These are phyloP conservation scores for Atta colombica DNA, from an alignment of 1,140 invertebrate species.

Conservation along the genomic window DNA sequence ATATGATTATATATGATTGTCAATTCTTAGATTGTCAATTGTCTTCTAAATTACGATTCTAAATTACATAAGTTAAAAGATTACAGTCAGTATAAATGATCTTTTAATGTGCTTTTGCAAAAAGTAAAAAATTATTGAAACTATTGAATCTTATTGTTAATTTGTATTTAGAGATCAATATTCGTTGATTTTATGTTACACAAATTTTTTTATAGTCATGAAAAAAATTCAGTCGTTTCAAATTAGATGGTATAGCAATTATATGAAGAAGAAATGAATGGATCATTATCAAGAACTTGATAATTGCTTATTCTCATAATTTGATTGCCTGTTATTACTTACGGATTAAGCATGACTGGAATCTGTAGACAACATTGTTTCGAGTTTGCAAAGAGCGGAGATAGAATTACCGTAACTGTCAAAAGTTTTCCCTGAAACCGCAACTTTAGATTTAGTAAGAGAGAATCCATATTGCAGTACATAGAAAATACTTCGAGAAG, in stretches of 20 bases:
- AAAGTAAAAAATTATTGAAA: no score
- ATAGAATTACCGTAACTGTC: conserved; percentile 49
- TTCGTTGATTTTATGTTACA: no score
- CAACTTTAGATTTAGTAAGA: conserved; percentile 22
- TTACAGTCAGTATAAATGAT: no score
- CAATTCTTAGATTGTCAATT: no score
- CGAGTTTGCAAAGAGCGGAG: conserved; percentile 21
- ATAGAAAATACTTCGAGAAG: conserved; percentile 6
- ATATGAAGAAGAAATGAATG: neutral
- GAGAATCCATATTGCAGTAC: conserved; percentile 4
- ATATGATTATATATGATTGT: no score
- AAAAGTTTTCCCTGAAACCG: conserved; percentile 45
- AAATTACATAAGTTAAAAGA: no score
- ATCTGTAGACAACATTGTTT: conserved; percentile 52
- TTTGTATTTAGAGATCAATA: no score
- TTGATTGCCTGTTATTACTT: conserved; percentile 43
- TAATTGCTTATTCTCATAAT: conserved; percentile 39
- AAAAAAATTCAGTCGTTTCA: neutral
- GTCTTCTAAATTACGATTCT: no score
- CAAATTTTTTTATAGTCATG: no score
- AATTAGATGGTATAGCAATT: neutral
- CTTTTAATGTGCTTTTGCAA: no score
- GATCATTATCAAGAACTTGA: conserved; percentile 3
- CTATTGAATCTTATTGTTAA: no score
- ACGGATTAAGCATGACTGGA: conserved; percentile 49